phyloP scores from a whole-genome alignment of 1,140 invertebrate genomes.

The Yoshiicerus persimilis region DNA sequence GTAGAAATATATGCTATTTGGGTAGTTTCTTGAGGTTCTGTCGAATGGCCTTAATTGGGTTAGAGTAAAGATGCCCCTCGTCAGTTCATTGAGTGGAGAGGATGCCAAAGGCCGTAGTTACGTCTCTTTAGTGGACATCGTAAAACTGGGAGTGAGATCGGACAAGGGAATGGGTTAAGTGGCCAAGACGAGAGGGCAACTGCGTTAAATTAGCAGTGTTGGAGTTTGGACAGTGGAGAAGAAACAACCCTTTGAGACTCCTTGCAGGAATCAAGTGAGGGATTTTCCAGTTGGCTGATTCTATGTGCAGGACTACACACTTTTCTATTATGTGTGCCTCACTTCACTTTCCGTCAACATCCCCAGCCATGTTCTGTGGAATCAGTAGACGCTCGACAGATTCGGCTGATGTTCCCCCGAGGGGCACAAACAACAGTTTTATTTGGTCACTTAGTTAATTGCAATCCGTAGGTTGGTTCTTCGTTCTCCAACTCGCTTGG shows the following conservation, averaged over 20 bases:
- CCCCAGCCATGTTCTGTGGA: not conserved
- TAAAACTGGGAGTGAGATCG: not conserved
- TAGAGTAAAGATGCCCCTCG: not conserved
- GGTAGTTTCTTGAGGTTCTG: not conserved
- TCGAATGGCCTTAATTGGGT: not conserved
- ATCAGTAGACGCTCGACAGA: not conserved
- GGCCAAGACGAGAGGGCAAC: not conserved
- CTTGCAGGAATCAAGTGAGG: not conserved
- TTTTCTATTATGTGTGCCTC: not conserved
- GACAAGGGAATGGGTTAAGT: not conserved
- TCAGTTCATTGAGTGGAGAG: not conserved
- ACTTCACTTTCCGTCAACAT: not conserved
- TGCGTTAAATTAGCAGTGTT: not conserved
- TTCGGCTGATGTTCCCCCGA: slow-evolving; percentile 4
- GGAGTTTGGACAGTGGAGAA: not conserved
- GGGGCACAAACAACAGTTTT: slow-evolving; percentile 21
- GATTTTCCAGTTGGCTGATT: slow-evolving; percentile 17
- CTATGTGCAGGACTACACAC: not conserved
- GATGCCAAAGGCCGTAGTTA: not conserved
- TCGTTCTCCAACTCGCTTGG: not conserved
- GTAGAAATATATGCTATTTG: not conserved
- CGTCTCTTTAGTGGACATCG: slow-evolving; percentile 18
- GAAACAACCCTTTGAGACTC: not conserved
- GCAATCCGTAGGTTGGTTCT: not conserved
- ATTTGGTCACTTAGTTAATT: slow-evolving; percentile 23